Percentiles rank a stretch among this genome's conserved stretches.
Evolutionary conservation across 1,140 invertebrate species (phyloP).

Genomic region (Drosophila biarmipes): DNA sequence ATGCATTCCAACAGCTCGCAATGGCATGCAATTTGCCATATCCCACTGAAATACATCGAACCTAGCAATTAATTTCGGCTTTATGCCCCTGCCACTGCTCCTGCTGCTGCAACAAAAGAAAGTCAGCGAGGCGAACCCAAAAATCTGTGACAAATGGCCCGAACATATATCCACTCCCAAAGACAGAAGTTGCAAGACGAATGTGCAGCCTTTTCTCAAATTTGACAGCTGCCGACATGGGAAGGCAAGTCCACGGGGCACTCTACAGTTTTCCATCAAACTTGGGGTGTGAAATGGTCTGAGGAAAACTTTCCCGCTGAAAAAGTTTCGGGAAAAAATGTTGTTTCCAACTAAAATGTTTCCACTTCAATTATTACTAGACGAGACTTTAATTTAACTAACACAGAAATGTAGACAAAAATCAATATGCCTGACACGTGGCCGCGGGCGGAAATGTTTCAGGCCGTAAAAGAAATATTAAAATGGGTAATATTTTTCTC

Average conservation of each 20-base stretch:
- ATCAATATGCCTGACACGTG: constrained; percentile 54
- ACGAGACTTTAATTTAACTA: constrained; percentile 47
- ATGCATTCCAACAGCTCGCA: constrained; percentile 29
- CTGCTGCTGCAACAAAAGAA: constrained; percentile 19
- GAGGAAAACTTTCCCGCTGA: constrained; percentile 31
- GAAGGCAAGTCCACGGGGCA: constrained; percentile 19
- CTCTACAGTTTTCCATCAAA: constrained; percentile 30
- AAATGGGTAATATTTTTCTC: constrained; percentile 26
- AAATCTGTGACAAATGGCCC: constrained; percentile 47
- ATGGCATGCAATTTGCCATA: constrained; percentile 55
- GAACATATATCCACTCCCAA: constrained; percentile 8
- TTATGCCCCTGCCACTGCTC: background rate
- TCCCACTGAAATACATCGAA: background rate
- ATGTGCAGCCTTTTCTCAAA: constrained; percentile 51
- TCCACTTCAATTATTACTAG: constrained; percentile 6
- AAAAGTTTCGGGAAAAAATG: constrained; percentile 33
- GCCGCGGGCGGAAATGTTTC: constrained; percentile 43
- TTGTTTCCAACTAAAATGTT: constrained; percentile 19
- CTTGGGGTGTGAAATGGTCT: constrained; percentile 16
- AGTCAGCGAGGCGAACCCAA: constrained; percentile 20
- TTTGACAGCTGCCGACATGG: constrained; percentile 55
- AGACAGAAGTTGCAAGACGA: constrained; percentile 46
- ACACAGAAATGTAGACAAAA: constrained; percentile 23
- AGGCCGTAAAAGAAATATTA: constrained; percentile 42
- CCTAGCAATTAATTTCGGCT: constrained; percentile 34